phyloP scores from a whole-genome alignment of 2,888 invertebrate species.

The Trichopria drosophilae region DNA sequence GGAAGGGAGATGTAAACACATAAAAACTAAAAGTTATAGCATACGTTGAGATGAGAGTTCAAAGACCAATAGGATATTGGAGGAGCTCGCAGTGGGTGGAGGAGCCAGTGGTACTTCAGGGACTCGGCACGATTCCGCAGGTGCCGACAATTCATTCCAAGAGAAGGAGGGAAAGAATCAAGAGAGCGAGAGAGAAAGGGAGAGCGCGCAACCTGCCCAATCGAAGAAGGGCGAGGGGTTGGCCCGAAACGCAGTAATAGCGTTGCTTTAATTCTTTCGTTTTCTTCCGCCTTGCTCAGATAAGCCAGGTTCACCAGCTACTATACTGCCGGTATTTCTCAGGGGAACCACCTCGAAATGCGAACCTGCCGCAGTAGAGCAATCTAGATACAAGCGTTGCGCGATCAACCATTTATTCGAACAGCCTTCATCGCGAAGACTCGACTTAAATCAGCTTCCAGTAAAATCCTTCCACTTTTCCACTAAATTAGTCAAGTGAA shows the following conservation, averaged over 20 bases:
- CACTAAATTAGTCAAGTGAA: too few relatives aligned
- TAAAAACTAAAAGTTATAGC: too few relatives aligned
- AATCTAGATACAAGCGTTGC: constrained; percentile 2
- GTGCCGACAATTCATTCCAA: constrained; percentile 19
- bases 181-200: too few relatives aligned
- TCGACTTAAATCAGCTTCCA: too few relatives aligned
- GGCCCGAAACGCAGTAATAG: constrained; percentile 28
- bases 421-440: constrained; percentile 4
- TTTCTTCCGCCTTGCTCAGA: constrained; percentile 32
- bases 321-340: constrained; percentile 38
- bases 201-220: too few relatives aligned
- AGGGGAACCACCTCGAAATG: constrained; percentile 33
- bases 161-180: constrained; percentile 3
- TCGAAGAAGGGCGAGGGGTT: too few relatives aligned
- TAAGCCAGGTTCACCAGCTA: constrained; percentile 39
- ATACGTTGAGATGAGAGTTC: too few relatives aligned
- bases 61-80: too few relatives aligned
- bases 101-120: constrained; percentile 9
- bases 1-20: too few relatives aligned
- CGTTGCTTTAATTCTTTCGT: constrained; percentile 36
- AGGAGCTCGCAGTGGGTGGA: too few relatives aligned
- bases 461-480: too few relatives aligned
- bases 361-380: constrained; percentile 8
- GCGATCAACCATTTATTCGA: constrained; percentile 16
- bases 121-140: constrained; percentile 10